Evolutionary conservation across 2,888 invertebrate species (phyloP).

Genomic region (Perizoma affinitatum): DNA sequence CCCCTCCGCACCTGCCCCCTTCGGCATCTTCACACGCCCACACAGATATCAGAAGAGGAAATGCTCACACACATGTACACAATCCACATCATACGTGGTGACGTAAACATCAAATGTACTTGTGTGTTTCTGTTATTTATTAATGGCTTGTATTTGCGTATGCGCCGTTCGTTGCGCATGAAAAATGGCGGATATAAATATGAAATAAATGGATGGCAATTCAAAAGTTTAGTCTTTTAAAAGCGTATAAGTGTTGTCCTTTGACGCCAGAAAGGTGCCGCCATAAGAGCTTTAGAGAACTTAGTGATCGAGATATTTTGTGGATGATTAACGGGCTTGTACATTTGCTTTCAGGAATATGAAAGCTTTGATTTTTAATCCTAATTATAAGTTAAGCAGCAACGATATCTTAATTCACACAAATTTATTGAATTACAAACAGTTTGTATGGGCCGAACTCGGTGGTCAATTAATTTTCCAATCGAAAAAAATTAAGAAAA

Average conservation of each 20-base stretch:
- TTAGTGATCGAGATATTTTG: constrained; percentile 32
- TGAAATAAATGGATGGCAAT: constrained; percentile 70
- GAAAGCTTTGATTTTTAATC: constrained; percentile 23
- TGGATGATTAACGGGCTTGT: constrained; percentile 34
- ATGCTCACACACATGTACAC: constrained; percentile 51
- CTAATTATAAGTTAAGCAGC: constrained; percentile 20
- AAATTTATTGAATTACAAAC: too few species aligned
- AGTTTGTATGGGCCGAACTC: too few species aligned
- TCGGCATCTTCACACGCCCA: constrained; percentile 55
- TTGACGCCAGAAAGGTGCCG: constrained; percentile 54
- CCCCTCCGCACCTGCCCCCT: constrained; percentile 36
- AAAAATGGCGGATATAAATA: constrained; percentile 75
- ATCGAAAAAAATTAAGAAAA: too few species aligned
- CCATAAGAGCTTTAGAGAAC: constrained; percentile 45
- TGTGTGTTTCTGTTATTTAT: constrained; percentile 78
- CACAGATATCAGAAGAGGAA: constrained; percentile 58
- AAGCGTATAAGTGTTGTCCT: constrained; percentile 50
- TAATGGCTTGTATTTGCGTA: constrained; percentile 77
- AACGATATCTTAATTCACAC: too few species aligned
- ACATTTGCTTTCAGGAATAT: constrained; percentile 29
- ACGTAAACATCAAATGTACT: constrained; percentile 59
- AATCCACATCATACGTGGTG: constrained; percentile 43
- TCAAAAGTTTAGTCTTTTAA: constrained; percentile 65
- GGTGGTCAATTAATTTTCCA: not conserved
- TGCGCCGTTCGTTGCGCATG: constrained; percentile 68